phyloP scores from a whole-genome alignment of 2,113 vertebrate genomes.

The Equus quagga region DNA sequence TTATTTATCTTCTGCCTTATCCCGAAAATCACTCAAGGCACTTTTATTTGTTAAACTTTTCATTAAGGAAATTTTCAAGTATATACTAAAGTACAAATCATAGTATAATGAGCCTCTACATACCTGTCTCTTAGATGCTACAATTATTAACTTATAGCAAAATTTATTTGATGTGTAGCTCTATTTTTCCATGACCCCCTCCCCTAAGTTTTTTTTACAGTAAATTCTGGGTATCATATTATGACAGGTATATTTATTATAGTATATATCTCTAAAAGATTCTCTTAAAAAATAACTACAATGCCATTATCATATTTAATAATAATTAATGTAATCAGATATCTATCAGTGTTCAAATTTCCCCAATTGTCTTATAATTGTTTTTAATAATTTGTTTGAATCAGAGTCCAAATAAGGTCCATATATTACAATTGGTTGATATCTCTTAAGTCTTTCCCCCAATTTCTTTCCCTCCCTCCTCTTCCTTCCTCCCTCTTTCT shows the following conservation, averaged over 20 bases:
- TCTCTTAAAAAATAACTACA: neutral
- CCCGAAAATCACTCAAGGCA: neutral
- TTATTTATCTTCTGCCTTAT: neutral
- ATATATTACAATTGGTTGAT: neutral
- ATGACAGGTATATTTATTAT: slow-evolving; percentile 11
- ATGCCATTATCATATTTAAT: neutral
- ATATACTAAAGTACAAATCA: neutral
- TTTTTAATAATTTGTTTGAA: neutral
- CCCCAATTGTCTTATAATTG: neutral
- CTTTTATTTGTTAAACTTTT: neutral
- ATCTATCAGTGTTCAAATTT: neutral
- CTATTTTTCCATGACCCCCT: neutral
- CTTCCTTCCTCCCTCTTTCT: neutral
- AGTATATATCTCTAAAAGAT: neutral
- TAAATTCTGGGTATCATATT: neutral
- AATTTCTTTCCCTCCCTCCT: neutral
- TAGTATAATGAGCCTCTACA: neutral
- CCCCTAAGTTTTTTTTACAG: neutral
- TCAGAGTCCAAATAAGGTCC: neutral
- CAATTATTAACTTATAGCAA: neutral
- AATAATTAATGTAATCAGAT: neutral
- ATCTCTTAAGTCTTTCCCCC: neutral
- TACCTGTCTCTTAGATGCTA: neutral
- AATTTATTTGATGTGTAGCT: slow-evolving; percentile 33
- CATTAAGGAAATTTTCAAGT: slow-evolving; percentile 12